Base-by-base conservation (phyloP, 2,888 invertebrate genomes). In the Colostygia pectinataria region DNA sequence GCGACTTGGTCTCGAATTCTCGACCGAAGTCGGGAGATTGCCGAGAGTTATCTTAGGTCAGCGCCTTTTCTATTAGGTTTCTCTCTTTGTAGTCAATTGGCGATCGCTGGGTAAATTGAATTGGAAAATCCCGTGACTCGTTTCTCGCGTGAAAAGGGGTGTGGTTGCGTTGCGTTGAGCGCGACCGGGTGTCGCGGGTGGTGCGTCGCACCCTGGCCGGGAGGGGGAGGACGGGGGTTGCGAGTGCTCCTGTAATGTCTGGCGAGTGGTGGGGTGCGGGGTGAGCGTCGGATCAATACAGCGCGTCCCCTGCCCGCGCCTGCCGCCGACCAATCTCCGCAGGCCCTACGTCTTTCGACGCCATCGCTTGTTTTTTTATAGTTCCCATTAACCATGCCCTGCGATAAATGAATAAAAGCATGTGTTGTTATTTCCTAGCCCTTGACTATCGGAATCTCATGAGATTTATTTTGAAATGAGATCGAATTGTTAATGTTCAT, bases 121-220 rank as follows among this genome's bases (percentile, higher is more conserved):
- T 86, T 81, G 90, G 89, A 89, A 90, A 88, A 86, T 83, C 88
- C 89, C 84, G 75, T 90, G 90, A 89, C 78, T 88, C 77, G 81
- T 69, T 72, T 63, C 68, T 77, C 69, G 80, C 66, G 74, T 81
- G 79, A 76, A 80, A 84, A 85, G 87, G 86, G 89, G 89, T 89
- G 89, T 88, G 89, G 89, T 85, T 79, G 80, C 69, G 77, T 79
- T 71, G 68, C 68, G 73, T 70, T 74, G 77, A 76, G 73, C 71
- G 63, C 48, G 46, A 38, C 40, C 24, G 49, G 48, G 45, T 40
- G 50, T 36, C 41, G 52, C 32, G 61, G 71, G 67, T 68, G 74
- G 71, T 65, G 71, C 67, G 75, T 72, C 68, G 72, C 58, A 60
- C 61, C 63, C 61, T 71, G 77, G 77, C 79, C 52, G 57, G 45